A percentile compares a stretch with the other conserved stretches of the same genome.
Evolutionary conservation across 2,888 invertebrate genomes (phyloP).

Genomic region (Acanthoscelides obtectus): DNA sequence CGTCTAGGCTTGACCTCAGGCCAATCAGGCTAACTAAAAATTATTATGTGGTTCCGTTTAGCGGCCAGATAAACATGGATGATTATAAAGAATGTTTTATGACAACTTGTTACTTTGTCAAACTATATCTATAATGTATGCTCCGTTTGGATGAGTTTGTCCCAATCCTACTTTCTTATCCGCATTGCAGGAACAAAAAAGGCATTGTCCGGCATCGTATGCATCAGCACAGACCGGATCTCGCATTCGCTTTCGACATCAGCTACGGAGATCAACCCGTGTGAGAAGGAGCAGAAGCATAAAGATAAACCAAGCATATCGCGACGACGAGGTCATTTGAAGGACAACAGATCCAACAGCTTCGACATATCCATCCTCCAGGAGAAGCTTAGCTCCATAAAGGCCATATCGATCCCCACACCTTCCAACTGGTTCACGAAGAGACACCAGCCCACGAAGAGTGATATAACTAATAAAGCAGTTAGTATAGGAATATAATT

Average conservation of each 20-base stretch:
- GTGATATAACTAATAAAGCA: conserved; percentile 26
- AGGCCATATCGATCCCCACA: conserved; percentile 24
- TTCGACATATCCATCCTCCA: conserved; percentile 75
- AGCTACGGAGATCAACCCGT: conserved; percentile 72
- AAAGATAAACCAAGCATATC: conserved; percentile 44
- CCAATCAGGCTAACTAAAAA: too few species aligned
- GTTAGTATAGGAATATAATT: too few species aligned
- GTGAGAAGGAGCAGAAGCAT: conserved; percentile 45
- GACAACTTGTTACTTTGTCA: too few species aligned
- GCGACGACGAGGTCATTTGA: not conserved
- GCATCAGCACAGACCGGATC: conserved; percentile 76
- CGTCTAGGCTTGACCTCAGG: too few species aligned
- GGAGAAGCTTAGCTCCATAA: conserved; percentile 45
- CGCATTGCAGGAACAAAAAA: too few species aligned
- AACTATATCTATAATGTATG: too few species aligned
- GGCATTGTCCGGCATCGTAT: conserved; percentile 59
- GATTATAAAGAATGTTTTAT: too few species aligned
- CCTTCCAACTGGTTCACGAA: conserved; percentile 73
- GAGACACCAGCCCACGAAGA: conserved; percentile 62
- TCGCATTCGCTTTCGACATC: conserved; percentile 75
- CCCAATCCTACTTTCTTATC: too few species aligned
- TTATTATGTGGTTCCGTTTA: too few species aligned
- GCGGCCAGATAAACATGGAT: too few species aligned
- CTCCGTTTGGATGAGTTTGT: too few species aligned
- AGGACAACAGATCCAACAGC: conserved; percentile 68